Base-by-base conservation (phyloP, 2,888 invertebrate species). In the Ecliptopera silaceata region DNA sequence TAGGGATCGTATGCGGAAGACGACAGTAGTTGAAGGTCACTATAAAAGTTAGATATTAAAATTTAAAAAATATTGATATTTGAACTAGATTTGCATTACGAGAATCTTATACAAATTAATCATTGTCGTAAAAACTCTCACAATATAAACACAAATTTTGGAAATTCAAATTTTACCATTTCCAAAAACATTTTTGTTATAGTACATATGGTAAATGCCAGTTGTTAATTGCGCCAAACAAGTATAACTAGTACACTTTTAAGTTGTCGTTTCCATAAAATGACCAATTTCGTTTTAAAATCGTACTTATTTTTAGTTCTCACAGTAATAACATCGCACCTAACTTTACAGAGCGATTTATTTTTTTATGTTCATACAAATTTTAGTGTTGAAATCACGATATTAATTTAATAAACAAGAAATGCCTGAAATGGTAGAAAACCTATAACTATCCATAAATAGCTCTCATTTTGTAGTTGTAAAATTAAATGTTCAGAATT, bases 401-500 rank as follows among this genome's bases (percentile, higher is more conserved):
- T 53, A 56, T 66, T 56, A 57, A 59, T 63, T 50, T 59, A 13
- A 68, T 61, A 49, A 64, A 65, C 62, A 66, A 53, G 49, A 43
- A 8, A 26, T 12, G 39, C 55, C 73, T 42, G 13, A 70, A 61
- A 70, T 65, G 74, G 71, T 62, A 59, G 41, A 66, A 71, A 70
- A 70, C 49, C 54, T 63, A 71, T 74, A 69, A 73, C 43, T 45
- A 34, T 34, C 66, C 73, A 60, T 68, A 76, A 70, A 69, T 56
- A 68, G 72, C 39, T 60, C 56, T 59, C 56, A 58, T 61, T 59
- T 61, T 52, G 6, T 29, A 59, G 66, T 61, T 64, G 59, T 72
- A 64, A 72, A 72, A 71, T 72, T 70, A 70, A 75, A 71, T 66
- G 66, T 52, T 63, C 65, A 41, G 65, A 63, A 63, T 68, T 74